phyloP scores from a whole-genome alignment of 1,140 invertebrate species.

The Geopemphigus sp. region DNA sequence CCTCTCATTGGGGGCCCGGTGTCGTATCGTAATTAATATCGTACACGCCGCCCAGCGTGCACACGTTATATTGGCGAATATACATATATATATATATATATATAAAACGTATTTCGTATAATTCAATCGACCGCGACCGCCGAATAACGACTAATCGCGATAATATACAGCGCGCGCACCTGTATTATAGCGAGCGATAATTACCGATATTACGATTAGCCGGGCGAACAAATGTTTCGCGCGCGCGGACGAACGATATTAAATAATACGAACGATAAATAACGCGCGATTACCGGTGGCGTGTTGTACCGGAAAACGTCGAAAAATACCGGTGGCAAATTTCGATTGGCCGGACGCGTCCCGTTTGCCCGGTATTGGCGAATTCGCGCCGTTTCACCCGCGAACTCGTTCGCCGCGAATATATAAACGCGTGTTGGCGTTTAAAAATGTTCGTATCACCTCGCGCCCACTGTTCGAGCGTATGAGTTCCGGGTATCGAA shows the following conservation, averaged over 20 bases:
- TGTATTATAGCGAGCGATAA: neutral
- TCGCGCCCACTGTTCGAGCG: too few relatives aligned
- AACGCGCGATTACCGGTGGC: neutral
- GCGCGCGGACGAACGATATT: neutral
- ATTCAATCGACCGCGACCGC: neutral
- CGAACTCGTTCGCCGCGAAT: too few relatives aligned
- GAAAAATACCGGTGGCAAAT: neutral
- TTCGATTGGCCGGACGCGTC: neutral
- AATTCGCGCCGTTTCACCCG: neutral
- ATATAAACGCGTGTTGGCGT: neutral
- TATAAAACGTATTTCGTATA: neutral
- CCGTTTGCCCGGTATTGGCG: neutral
- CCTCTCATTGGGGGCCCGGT: too few relatives aligned
- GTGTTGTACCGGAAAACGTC: neutral
- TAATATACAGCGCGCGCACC: neutral
- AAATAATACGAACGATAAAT: neutral
- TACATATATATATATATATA: too few relatives aligned
- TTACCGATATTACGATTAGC: neutral
- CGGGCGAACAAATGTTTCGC: neutral
- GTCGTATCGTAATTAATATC: slow-evolving; percentile 15
- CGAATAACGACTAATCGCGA: neutral
- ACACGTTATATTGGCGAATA: too few relatives aligned
- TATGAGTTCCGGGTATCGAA: too few relatives aligned
- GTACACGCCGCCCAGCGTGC: neutral
- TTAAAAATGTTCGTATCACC: too few relatives aligned